These are phyloP conservation scores for Pseudolycoriella hygida DNA, from an alignment of 2,888 invertebrate genomes.

Conservation along the genomic window DNA sequence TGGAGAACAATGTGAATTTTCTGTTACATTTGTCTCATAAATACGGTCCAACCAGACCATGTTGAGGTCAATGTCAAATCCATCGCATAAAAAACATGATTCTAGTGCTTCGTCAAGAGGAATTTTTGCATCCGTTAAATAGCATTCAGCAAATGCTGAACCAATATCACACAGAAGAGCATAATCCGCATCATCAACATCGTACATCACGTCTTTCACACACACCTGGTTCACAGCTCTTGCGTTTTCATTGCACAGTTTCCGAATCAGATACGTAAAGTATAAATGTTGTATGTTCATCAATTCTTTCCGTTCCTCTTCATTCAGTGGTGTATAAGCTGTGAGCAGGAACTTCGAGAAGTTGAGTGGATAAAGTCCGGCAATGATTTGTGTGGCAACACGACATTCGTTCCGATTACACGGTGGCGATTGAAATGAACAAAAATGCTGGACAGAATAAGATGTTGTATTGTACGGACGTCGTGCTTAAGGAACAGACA, in stretches of 20 bases:
- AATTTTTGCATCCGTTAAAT: slow-evolving; percentile 9
- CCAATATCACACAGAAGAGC: slow-evolving; percentile 9
- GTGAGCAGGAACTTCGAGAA: slow-evolving; percentile 24
- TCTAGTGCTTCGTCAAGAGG: slow-evolving; percentile 7
- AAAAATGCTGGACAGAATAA: slow-evolving; percentile 15
- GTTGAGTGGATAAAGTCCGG: slow-evolving; percentile 24
- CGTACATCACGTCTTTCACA: slow-evolving; percentile 9
- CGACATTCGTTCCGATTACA: slow-evolving; percentile 17
- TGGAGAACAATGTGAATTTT: neutral
- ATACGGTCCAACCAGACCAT: slow-evolving; percentile 8
- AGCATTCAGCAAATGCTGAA: slow-evolving; percentile 11
- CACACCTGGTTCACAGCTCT: slow-evolving; percentile 6
- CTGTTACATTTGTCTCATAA: slow-evolving; percentile 6
- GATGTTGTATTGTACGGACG: slow-evolving; percentile 18
- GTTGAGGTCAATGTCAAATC: slow-evolving; percentile 20
- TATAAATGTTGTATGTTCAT: slow-evolving; percentile 7
- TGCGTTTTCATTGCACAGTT: slow-evolving; percentile 7
- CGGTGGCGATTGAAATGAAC: slow-evolving; percentile 15
- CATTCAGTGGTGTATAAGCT: slow-evolving; percentile 25
- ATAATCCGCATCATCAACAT: slow-evolving; percentile 10
- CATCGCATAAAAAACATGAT: slow-evolving; percentile 13
- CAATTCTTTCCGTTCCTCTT: slow-evolving; percentile 17
- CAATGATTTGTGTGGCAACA: slow-evolving; percentile 25
- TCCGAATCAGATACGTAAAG: slow-evolving; percentile 9
- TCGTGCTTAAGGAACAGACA: slow-evolving; percentile 14